These are phyloP conservation scores for Melanostigma gelatinosum DNA, from an alignment of 2,113 vertebrate species.

Conservation along the genomic window DNA sequence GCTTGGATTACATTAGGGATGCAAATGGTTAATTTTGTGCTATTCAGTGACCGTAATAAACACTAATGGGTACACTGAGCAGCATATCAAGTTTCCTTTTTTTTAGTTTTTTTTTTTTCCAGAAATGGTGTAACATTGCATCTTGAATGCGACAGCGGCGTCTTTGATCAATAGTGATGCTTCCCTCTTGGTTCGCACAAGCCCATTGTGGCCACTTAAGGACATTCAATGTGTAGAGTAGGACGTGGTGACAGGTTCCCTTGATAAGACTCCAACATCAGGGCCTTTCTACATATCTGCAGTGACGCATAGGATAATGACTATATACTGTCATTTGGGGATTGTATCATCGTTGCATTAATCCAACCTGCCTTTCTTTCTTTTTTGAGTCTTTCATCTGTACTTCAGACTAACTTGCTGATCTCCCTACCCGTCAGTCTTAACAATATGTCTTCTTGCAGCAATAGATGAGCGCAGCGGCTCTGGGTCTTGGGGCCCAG, in stretches of 20 bases:
- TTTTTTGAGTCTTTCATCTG: neutral
- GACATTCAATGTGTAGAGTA: constrained; percentile 18
- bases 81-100: constrained; percentile 28
- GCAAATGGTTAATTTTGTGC: constrained; percentile 54
- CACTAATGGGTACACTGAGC: constrained; percentile 57
- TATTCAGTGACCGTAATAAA: constrained; percentile 58
- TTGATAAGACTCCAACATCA: constrained; percentile 37
- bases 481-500: constrained; percentile 91
- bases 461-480: constrained; percentile 91
- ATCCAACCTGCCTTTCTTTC: neutral
- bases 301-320: constrained; percentile 26
- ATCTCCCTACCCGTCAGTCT: constrained; percentile 31
- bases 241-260: constrained; percentile 19
- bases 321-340: constrained; percentile 1
- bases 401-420: neutral
- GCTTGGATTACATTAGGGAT: constrained; percentile 46
- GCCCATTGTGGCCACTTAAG: constrained; percentile 48
- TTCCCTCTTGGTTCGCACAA: constrained; percentile 24
- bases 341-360: neutral
- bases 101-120: neutral
- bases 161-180: constrained; percentile 53
- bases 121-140: constrained; percentile 25
- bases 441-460: constrained; percentile 72
- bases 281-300: constrained; percentile 21
- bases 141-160: constrained; percentile 34